phyloP scores from a whole-genome alignment of 2,113 vertebrate genomes.

The Gadus macrocephalus region DNA sequence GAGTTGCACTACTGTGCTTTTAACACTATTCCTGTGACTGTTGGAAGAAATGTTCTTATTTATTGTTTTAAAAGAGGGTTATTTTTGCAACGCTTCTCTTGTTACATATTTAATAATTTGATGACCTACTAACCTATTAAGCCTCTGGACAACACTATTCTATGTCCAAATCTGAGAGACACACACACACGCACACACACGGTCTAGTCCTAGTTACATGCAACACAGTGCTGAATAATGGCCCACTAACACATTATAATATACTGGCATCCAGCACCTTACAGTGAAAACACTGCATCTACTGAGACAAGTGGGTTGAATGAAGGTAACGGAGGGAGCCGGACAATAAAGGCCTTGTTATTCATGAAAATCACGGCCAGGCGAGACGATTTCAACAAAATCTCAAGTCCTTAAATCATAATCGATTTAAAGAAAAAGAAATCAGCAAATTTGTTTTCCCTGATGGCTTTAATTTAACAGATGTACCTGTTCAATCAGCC shows the following conservation, averaged over 20 bases:
- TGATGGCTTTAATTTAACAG: no score
- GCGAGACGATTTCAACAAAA: no score
- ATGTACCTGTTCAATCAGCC: no score
- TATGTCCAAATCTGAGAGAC: slow-evolving; percentile 29
- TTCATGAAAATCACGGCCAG: no score
- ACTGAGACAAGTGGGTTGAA: not conserved
- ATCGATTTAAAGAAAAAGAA: no score
- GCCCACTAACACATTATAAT: slow-evolving; percentile 34
- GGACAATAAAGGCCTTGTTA: no score
- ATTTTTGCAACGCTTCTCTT: slow-evolving; percentile 51
- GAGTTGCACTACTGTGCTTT: slow-evolving; percentile 50
- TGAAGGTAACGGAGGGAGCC: no score
- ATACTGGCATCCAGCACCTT: slow-evolving; percentile 26
- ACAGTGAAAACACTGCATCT: not conserved
- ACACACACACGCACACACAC: not conserved
- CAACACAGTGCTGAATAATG: slow-evolving; percentile 12
- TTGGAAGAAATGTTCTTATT: slow-evolving; percentile 35
- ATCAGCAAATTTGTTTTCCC: no score
- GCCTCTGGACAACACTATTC: slow-evolving; percentile 39
- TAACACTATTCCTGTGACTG: slow-evolving; percentile 54
- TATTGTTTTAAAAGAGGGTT: slow-evolving; percentile 45
- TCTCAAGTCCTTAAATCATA: no score
- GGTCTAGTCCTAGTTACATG: not conserved
- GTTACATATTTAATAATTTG: slow-evolving; percentile 46
- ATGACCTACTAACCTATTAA: slow-evolving; percentile 56